A percentile compares a stretch with the other conserved stretches of the same genome.
Conservation (phyloP, 2,113 vertebrate genomes). For the Brachyistius frenatus region DNA sequence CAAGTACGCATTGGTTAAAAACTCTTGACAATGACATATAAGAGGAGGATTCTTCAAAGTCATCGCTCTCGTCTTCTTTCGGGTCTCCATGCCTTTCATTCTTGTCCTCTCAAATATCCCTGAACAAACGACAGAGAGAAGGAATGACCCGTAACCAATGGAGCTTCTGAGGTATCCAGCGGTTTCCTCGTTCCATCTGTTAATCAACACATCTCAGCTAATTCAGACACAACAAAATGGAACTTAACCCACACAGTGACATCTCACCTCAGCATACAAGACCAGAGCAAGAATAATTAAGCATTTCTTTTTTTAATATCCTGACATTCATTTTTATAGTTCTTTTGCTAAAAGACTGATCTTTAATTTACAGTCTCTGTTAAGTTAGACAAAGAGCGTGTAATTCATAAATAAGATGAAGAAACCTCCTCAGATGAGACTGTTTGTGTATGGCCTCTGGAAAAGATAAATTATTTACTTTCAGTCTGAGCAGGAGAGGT, state of each 20-base stretch:
- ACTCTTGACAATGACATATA: constrained; percentile 59
- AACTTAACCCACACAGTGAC: constrained; percentile 19
- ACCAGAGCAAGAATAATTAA: constrained; percentile 8
- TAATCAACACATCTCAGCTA: constrained; percentile 65
- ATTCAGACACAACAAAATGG: constrained; percentile 62
- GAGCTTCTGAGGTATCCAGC: constrained; percentile 35
- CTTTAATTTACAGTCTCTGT: constrained; percentile 14
- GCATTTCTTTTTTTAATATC: not conserved
- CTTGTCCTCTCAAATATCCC: constrained; percentile 60
- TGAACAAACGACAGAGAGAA: constrained; percentile 45
- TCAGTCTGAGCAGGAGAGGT: constrained; percentile 32
- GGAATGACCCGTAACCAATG: constrained; percentile 42
- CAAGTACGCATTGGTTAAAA: constrained; percentile 35
- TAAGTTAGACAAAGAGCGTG: constrained; percentile 13
- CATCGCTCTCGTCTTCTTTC: constrained; percentile 27
- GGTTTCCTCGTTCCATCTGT: constrained; percentile 54
- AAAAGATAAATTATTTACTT: constrained; percentile 36
- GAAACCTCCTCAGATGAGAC: constrained; percentile 10
- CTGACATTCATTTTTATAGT: not conserved
- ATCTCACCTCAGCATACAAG: constrained; percentile 14
- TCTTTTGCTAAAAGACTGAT: not conserved
- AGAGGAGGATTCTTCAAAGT: constrained; percentile 64
- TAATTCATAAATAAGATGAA: constrained; percentile 5
- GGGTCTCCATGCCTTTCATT: constrained; percentile 51
- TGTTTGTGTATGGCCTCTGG: constrained; percentile 10